These are phyloP conservation scores for Meliscaeva auricollis DNA, from an alignment of 2,888 invertebrate species.

Conservation along the genomic window DNA sequence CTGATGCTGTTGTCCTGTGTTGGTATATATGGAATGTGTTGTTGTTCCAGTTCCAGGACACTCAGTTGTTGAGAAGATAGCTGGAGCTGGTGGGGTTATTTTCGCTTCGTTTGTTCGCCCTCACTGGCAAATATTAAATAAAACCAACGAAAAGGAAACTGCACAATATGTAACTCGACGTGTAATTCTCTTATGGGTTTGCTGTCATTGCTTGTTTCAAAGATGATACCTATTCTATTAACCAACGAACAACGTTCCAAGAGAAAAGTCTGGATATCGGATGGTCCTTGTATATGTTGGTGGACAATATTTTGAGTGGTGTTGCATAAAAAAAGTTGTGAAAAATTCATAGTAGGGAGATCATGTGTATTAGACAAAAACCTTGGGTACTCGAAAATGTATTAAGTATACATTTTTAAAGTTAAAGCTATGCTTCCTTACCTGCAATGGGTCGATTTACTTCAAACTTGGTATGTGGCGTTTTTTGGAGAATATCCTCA, in stretches of 20 bases:
- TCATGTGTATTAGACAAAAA: constrained; percentile 35
- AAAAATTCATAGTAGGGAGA: not conserved
- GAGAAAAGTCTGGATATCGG: not conserved
- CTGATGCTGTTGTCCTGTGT: constrained; percentile 37
- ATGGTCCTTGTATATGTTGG: not conserved
- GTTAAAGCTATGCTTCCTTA: too few relatives aligned
- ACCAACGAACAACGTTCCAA: not conserved
- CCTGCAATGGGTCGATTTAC: too few relatives aligned
- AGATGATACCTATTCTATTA: constrained; percentile 55
- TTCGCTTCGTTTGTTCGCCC: constrained; percentile 36
- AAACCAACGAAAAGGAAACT: constrained; percentile 79
- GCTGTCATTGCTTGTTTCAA: constrained; percentile 70
- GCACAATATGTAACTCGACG: constrained; percentile 80
- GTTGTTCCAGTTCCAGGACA: constrained; percentile 23
- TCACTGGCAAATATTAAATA: constrained; percentile 66
- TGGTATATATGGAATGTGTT: constrained; percentile 1
- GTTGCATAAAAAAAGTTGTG: constrained; percentile 43
- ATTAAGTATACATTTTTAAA: too few relatives aligned
- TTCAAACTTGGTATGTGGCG: too few relatives aligned
- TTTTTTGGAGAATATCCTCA: too few relatives aligned
- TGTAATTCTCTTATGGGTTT: constrained; percentile 79
- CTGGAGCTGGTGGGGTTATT: constrained; percentile 32
- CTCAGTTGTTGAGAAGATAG: constrained; percentile 25
- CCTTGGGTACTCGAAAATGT: constrained; percentile 21
- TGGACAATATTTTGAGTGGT: constrained; percentile 53